Evolutionary conservation across 2,113 vertebrate genomes (phyloP).

Genomic region (Turnix velox): DNA sequence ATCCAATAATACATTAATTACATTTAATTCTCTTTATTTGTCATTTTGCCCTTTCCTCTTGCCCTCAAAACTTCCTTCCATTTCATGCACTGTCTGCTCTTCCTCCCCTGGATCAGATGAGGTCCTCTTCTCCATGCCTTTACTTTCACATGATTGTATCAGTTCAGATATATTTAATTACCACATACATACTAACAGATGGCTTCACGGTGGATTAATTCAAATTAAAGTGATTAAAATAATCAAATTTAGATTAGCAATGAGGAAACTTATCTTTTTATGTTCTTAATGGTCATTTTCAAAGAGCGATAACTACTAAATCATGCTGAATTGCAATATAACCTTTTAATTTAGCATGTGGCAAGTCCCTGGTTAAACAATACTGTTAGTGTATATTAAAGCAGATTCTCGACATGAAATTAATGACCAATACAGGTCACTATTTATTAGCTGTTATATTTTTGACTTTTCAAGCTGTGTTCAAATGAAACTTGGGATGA

Average conservation of each 20-base stretch:
- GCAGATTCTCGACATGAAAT: background rate
- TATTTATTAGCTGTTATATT: background rate
- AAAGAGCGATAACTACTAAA: background rate
- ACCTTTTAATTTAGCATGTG: background rate
- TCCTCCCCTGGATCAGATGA: background rate
- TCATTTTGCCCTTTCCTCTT: background rate
- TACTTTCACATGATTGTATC: background rate
- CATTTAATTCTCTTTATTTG: background rate
- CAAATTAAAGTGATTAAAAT: slow-evolving; percentile 37
- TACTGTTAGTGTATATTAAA: background rate
- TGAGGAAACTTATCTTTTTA: slow-evolving; percentile 8
- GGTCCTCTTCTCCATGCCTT: background rate
- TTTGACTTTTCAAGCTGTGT: background rate
- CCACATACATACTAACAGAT: background rate
- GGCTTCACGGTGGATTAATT: slow-evolving; percentile 36
- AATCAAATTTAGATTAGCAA: slow-evolving; percentile 47
- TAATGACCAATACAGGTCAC: background rate
- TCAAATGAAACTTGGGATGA: background rate
- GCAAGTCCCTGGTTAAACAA: background rate
- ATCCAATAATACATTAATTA: too few species aligned
- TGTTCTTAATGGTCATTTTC: slow-evolving; percentile 29
- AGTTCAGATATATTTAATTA: background rate
- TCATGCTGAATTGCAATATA: background rate
- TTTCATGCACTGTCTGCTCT: background rate
- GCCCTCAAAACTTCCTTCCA: background rate